Percentiles rank a stretch among this genome's conserved stretches.
These are phyloP conservation scores for Helogale parvula DNA, from an alignment of 2,113 vertebrate genomes.

Conservation along the genomic window DNA sequence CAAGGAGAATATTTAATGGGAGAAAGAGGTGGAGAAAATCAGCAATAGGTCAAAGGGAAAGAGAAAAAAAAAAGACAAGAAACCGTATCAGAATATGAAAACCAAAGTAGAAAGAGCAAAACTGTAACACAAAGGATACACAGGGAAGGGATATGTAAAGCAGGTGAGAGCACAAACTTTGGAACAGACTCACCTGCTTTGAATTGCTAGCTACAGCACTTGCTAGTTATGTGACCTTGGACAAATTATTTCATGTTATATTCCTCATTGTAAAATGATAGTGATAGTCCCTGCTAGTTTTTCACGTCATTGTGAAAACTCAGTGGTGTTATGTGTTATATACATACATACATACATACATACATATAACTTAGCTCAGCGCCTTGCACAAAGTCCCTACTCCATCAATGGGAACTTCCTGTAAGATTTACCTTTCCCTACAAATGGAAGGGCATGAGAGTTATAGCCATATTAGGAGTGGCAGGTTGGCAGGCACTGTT, in stretches of 20 bases:
- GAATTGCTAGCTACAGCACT: not conserved
- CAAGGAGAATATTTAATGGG: conserved; percentile 69
- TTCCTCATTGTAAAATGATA: not conserved
- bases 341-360: not conserved
- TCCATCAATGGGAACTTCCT: not conserved
- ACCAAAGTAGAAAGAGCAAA: not conserved
- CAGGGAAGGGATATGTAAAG: accelerated
- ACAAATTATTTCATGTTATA: not conserved
- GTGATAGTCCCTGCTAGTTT: not conserved
- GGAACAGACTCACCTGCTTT: too few relatives aligned
- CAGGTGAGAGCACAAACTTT: not conserved
- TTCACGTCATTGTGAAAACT: not conserved
- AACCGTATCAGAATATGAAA: conserved; percentile 21
- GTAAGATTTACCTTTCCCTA: not conserved
- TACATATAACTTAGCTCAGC: not conserved
- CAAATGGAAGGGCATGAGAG: too few relatives aligned
- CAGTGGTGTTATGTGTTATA: not conserved
- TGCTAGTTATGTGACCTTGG: not conserved
- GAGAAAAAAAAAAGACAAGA: not conserved
- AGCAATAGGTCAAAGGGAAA: not conserved
- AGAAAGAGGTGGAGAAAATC: not conserved
- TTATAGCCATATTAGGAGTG: not conserved
- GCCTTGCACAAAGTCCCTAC: not conserved
- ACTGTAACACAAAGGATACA: not conserved
- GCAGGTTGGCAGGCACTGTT: not conserved